Evolutionary conservation across 1,140 invertebrate species (phyloP).

Genomic region (Cardiocondyla obscurior): DNA sequence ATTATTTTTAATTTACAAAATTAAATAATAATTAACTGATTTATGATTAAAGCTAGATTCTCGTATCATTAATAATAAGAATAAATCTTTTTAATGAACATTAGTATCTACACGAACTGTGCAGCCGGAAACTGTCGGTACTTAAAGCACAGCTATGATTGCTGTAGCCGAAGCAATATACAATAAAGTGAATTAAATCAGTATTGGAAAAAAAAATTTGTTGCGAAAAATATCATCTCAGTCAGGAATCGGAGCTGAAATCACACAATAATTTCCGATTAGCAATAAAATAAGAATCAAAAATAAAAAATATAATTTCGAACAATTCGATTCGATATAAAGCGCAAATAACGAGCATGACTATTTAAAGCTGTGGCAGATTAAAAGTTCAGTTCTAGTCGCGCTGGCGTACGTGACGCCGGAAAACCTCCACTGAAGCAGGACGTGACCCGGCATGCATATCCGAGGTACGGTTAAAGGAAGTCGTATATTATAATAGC

Average conservation of each 20-base stretch:
- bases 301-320: background rate
- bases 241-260: background rate
- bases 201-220: too few species aligned
- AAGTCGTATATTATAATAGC: conserved; percentile 79
- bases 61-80: too few species aligned
- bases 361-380: conserved; percentile 57
- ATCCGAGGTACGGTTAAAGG: conserved; percentile 77
- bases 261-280: background rate
- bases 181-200: too few species aligned
- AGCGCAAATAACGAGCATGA: conserved; percentile 57
- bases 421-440: conserved; percentile 73
- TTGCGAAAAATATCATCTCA: background rate
- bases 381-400: conserved; percentile 64
- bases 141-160: too few species aligned
- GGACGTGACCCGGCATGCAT: conserved; percentile 80
- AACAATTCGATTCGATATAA: background rate
- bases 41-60: too few species aligned
- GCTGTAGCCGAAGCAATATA: too few species aligned
- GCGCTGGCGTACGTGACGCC: conserved; percentile 74
- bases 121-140: too few species aligned
- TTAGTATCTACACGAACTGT: too few species aligned
- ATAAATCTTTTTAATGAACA: too few species aligned
- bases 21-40: too few species aligned
- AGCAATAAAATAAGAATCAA: background rate
- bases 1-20: too few species aligned